phyloP scores from a whole-genome alignment of 2,888 invertebrate species.

The Laothoe populi region DNA sequence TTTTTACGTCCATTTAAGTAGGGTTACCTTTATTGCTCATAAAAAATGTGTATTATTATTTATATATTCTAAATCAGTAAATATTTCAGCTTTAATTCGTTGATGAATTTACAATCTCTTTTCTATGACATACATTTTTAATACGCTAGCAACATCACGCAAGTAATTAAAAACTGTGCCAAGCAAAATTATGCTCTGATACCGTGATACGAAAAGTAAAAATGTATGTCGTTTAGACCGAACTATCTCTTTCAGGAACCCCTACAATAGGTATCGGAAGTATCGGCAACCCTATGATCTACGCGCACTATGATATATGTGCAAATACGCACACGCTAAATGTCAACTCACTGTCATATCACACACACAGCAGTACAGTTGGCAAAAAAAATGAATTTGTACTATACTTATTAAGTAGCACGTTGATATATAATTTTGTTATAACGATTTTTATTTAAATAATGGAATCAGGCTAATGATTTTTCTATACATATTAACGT shows the following conservation, averaged over 20 bases:
- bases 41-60: neutral
- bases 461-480: too few species aligned
- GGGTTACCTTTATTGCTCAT: slow-evolving; percentile 11
- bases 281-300: slow-evolving; percentile 24
- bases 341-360: slow-evolving; percentile 46
- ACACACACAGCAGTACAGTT: slow-evolving; percentile 51
- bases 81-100: too few species aligned
- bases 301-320: slow-evolving; percentile 37
- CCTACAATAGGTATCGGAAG: slow-evolving; percentile 12
- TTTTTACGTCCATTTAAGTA: slow-evolving; percentile 60
- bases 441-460: too few species aligned
- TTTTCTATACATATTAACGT: too few species aligned
- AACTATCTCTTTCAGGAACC: neutral
- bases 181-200: neutral
- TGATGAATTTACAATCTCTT: neutral
- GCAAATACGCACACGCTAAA: slow-evolving; percentile 37
- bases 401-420: too few species aligned
- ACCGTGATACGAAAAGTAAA: neutral
- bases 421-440: neutral
- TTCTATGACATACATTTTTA: neutral
- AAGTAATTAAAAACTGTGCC: neutral
- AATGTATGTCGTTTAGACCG: neutral
- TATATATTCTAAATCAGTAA: too few species aligned
- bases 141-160: neutral
- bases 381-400: slow-evolving; percentile 48